A percentile compares a stretch with the other conserved stretches of the same genome.
Conservation (phyloP, 2,888 invertebrate species). For the Adelphocoris suturalis region DNA sequence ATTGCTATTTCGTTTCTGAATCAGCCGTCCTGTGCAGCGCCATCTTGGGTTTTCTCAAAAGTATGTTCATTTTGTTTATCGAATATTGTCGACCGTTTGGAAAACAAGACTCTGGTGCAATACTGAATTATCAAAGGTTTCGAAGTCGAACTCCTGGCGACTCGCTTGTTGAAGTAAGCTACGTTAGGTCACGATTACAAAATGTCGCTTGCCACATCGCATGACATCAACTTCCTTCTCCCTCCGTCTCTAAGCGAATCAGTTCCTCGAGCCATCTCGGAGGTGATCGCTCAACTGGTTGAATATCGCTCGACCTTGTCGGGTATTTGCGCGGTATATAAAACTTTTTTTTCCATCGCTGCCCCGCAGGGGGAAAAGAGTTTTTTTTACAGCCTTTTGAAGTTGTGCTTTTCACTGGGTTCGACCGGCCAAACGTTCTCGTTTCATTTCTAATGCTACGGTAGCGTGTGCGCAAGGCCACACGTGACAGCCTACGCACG, state of each 20-base stretch:
- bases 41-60: too few relatives aligned
- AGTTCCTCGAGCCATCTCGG: constrained; percentile 41
- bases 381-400: neutral
- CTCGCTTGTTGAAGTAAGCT: constrained; percentile 25
- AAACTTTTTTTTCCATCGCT: neutral
- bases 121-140: constrained; percentile 4
- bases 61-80: too few relatives aligned
- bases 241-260: constrained; percentile 44
- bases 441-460: too few relatives aligned
- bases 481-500: too few relatives aligned
- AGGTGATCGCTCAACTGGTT: constrained; percentile 32
- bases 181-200: constrained; percentile 64
- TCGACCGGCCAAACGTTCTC: neutral
- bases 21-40: too few relatives aligned
- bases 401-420: constrained; percentile 4
- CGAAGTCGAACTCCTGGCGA: constrained; percentile 40
- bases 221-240: constrained; percentile 65
- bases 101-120: neutral
- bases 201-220: constrained; percentile 65
- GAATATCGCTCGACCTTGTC: constrained; percentile 28
- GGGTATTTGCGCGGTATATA: constrained; percentile 24
- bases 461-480: too few relatives aligned
- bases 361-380: too few relatives aligned
- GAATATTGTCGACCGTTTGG: too few relatives aligned
- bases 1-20: too few relatives aligned